A percentile compares a stretch with the other conserved stretches of the same genome.
Evolutionary conservation across 2,797 vertebrate species (phyloP).

Genomic region (Platyrinchus mystaceus): DNA sequence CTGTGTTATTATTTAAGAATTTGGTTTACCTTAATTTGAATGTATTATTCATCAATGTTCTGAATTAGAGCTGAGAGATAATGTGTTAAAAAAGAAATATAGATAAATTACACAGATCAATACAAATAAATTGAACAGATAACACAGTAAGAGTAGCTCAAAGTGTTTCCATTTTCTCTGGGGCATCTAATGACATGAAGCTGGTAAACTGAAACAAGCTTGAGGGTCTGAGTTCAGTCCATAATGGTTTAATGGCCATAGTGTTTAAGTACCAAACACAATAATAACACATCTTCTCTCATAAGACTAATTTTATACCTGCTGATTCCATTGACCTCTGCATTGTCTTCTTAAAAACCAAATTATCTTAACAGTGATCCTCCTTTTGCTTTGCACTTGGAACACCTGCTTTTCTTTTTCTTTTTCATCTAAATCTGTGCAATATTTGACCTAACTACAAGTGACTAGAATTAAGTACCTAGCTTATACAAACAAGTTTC

Average conservation of each 20-base stretch:
- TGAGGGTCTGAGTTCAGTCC: not conserved
- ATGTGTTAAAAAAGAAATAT: not conserved
- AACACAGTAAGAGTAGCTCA: not conserved
- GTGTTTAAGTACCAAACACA: not conserved
- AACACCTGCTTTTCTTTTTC: not conserved
- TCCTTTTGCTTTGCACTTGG: not conserved
- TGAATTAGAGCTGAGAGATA: not conserved
- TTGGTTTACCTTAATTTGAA: constrained; percentile 39
- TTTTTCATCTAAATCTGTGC: not conserved
- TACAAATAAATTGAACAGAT: not conserved
- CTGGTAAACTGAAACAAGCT: not conserved
- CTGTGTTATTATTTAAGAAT: constrained; percentile 64
- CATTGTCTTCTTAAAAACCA: not conserved
- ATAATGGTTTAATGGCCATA: not conserved
- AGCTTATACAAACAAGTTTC: not conserved
- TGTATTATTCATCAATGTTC: constrained; percentile 34
- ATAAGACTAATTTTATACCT: not conserved
- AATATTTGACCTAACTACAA: not conserved
- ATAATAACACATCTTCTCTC: not conserved
- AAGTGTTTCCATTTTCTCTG: not conserved
- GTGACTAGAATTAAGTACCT: not conserved
- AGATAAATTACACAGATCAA: not conserved
- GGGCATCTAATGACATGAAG: not conserved
- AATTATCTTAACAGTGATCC: not conserved
- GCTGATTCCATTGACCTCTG: not conserved